Evolutionary conservation across 2,888 invertebrate species (phyloP).

Genomic region (Thera obeliscata): DNA sequence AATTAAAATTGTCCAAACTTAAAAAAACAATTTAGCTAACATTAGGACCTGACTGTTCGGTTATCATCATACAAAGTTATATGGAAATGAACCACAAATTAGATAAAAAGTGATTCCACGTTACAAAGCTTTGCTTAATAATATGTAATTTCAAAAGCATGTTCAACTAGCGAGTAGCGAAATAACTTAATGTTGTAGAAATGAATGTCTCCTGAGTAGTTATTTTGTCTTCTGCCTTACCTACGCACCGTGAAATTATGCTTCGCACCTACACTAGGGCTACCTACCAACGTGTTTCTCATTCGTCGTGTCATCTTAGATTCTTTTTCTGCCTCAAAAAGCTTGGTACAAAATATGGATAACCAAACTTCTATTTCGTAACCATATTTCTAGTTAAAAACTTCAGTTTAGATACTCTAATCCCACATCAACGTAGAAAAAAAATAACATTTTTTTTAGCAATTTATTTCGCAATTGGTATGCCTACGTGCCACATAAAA

Average conservation of each 20-base stretch:
- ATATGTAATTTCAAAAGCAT: conserved; percentile 34
- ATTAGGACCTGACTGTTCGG: not conserved
- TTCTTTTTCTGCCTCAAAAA: not conserved
- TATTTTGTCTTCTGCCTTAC: conserved; percentile 50
- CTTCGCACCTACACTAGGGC: conserved; percentile 60
- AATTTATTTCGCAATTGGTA: no score
- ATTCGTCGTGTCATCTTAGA: not conserved
- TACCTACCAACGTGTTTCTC: conserved; percentile 13
- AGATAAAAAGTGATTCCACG: conserved; percentile 13
- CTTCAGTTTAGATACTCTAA: no score
- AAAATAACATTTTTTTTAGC: no score
- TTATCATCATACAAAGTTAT: not conserved
- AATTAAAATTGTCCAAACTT: no score
- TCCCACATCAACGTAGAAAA: no score
- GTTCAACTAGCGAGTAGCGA: conserved; percentile 34
- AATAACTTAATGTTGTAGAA: conserved; percentile 32
- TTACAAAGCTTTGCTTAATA: conserved; percentile 28
- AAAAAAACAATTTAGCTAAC: no score
- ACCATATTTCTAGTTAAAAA: no score
- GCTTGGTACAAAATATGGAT: not conserved
- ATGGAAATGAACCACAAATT: not conserved
- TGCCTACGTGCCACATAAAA: no score
- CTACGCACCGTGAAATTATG: conserved; percentile 71
- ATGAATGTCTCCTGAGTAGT: conserved; percentile 33
- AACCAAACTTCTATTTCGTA: no score